Conservation (phyloP, 2,888 invertebrate genomes). For the Drosophila mimica region DNA sequence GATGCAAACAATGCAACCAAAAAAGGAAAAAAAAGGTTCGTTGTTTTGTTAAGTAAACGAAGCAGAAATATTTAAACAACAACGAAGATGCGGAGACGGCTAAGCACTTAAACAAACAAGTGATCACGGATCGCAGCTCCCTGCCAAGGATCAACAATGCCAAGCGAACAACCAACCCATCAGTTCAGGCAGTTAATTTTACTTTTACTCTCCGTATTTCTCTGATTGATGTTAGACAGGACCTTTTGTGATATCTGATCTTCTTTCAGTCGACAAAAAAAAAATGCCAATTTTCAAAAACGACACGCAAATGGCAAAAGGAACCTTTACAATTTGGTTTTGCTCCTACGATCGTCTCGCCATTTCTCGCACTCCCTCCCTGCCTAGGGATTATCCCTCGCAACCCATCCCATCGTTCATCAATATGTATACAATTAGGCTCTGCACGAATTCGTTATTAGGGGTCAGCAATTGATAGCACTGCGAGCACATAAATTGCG, state of each 20-base stretch:
- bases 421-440: conserved; percentile 76
- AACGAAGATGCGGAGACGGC: conserved; percentile 55
- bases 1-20: conserved; percentile 57
- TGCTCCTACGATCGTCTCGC: conserved; percentile 15
- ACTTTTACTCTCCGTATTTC: conserved; percentile 62
- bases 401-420: conserved; percentile 38
- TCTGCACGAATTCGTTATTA: conserved; percentile 78
- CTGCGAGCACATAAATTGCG: conserved; percentile 66
- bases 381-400: conserved; percentile 46
- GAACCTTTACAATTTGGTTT: conserved; percentile 30
- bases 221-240: conserved; percentile 67
- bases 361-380: not conserved
- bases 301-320: conserved; percentile 72
- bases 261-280: conserved; percentile 42
- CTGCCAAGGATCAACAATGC: conserved; percentile 59
- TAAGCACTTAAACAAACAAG: conserved; percentile 77
- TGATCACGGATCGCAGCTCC: conserved; percentile 59
- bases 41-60: conserved; percentile 75
- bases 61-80: conserved; percentile 67
- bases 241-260: conserved; percentile 59
- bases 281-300: conserved; percentile 73
- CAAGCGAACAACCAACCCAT: not conserved
- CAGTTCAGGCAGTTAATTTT: conserved; percentile 32
- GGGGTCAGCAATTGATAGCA: conserved; percentile 74
- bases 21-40: conserved; percentile 50